phyloP scores from a whole-genome alignment of 1,140 invertebrate species.

The Stenopsyche tienmushanensis region DNA sequence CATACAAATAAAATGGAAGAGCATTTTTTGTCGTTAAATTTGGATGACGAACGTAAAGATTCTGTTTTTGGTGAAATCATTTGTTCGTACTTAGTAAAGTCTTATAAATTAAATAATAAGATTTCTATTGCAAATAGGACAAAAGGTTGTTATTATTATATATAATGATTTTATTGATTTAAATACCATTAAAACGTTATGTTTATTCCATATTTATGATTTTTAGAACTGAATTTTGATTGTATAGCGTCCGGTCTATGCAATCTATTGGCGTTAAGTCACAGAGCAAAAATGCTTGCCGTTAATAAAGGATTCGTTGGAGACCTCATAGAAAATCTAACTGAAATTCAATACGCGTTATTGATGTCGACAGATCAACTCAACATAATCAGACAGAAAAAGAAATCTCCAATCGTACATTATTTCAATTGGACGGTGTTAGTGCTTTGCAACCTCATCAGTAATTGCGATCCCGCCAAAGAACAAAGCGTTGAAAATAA shows the following conservation, averaged over 20 bases:
- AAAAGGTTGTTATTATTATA: constrained; percentile 2
- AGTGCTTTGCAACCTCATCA: constrained; percentile 29
- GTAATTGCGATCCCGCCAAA: constrained; percentile 31
- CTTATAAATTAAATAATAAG: constrained; percentile 2
- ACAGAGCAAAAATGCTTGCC: constrained; percentile 29
- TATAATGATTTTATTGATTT: constrained; percentile 2
- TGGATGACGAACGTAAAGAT: not conserved
- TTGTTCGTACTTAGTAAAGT: constrained; percentile 4
- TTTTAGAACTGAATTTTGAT: constrained; percentile 27
- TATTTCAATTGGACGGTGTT: constrained; percentile 33
- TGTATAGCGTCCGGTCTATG: constrained; percentile 28
- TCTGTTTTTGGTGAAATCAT: not conserved
- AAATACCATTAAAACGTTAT: not conserved
- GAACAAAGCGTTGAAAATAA: constrained; percentile 26
- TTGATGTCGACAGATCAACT: constrained; percentile 12
- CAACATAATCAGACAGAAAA: constrained; percentile 22
- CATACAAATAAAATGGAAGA: too few species aligned
- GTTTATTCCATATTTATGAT: not conserved
- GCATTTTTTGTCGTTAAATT: too few species aligned
- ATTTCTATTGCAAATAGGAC: not conserved
- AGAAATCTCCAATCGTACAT: constrained; percentile 23
- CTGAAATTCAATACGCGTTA: constrained; percentile 32
- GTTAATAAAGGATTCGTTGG: constrained; percentile 23
- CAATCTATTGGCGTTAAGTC: constrained; percentile 29
- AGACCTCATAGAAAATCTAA: constrained; percentile 28